Evolutionary conservation across 1,140 invertebrate genomes (phyloP).

Genomic region (Drosophila gunungcola): DNA sequence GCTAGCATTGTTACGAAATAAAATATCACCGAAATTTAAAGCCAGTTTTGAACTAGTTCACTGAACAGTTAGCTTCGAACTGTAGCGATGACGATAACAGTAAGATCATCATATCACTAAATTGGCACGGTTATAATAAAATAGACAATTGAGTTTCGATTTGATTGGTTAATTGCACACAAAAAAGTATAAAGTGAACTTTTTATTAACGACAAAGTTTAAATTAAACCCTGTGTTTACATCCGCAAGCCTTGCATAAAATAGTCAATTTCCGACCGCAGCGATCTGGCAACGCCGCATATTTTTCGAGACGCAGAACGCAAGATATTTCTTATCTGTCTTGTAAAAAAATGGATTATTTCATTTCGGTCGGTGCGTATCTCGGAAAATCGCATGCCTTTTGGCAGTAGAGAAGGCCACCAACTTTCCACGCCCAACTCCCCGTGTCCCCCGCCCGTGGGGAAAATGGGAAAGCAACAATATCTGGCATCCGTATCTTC

Average conservation of each 20-base stretch:
- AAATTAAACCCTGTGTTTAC: constrained; percentile 60
- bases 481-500: constrained; percentile 79
- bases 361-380: constrained; percentile 67
- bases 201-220: neutral
- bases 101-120: neutral
- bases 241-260: constrained; percentile 27
- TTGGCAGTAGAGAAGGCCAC: constrained; percentile 30
- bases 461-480: constrained; percentile 67
- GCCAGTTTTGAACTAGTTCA: constrained; percentile 1
- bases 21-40: no score
- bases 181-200: neutral
- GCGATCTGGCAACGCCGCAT: constrained; percentile 51
- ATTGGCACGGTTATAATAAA: no score
- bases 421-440: constrained; percentile 26
- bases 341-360: constrained; percentile 72
- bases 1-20: no score
- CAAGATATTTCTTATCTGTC: constrained; percentile 70
- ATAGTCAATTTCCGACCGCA: constrained; percentile 5
- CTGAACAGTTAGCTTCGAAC: neutral
- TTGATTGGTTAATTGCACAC: neutral
- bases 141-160: no score
- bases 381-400: constrained; percentile 58
- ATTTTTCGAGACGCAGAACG: constrained; percentile 80
- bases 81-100: constrained; percentile 14
- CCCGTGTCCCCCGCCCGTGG: constrained; percentile 15